These are phyloP conservation scores for Anaspis maculata DNA, from an alignment of 2,888 invertebrate species.

Conservation along the genomic window DNA sequence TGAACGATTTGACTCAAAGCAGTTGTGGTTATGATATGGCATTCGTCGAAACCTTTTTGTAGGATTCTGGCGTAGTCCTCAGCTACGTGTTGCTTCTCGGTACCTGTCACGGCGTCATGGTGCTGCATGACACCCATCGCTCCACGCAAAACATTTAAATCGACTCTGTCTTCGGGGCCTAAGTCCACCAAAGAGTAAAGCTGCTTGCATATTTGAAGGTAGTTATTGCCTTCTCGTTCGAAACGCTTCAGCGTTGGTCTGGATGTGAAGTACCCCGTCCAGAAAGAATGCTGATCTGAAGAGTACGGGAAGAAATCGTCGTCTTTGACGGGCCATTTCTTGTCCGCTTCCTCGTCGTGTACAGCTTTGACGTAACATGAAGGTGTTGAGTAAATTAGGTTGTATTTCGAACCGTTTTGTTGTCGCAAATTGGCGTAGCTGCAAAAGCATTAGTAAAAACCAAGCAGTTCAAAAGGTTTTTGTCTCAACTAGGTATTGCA, in stretches of 20 bases:
- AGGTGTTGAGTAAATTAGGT: conserved; percentile 79
- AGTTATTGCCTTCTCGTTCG: conserved; percentile 67
- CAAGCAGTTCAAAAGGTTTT: too few relatives aligned
- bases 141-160: conserved; percentile 54
- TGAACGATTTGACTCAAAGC: conserved; percentile 5
- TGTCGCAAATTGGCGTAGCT: conserved; percentile 11
- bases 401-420: conserved; percentile 29
- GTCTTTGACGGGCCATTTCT: conserved; percentile 43
- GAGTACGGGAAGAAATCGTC: conserved; percentile 94
- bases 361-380: conserved; percentile 77
- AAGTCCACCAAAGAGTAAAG: conserved; percentile 53
- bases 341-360: conserved; percentile 47
- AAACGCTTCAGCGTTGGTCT: conserved; percentile 75
- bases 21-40: conserved; percentile 7
- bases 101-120: conserved; percentile 81
- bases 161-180: conserved; percentile 42
- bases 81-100: conserved; percentile 76
- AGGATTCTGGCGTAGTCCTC: conserved; percentile 77
- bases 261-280: conserved; percentile 90
- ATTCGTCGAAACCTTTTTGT: conserved; percentile 53
- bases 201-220: conserved; percentile 65
- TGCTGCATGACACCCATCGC: conserved; percentile 80
- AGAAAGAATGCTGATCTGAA: conserved; percentile 75
- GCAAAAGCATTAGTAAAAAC: conserved; percentile 1
- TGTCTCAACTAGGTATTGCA: too few relatives aligned